These are phyloP conservation scores for Hydriomena furcata DNA, from an alignment of 2,888 invertebrate species.

Conservation along the genomic window DNA sequence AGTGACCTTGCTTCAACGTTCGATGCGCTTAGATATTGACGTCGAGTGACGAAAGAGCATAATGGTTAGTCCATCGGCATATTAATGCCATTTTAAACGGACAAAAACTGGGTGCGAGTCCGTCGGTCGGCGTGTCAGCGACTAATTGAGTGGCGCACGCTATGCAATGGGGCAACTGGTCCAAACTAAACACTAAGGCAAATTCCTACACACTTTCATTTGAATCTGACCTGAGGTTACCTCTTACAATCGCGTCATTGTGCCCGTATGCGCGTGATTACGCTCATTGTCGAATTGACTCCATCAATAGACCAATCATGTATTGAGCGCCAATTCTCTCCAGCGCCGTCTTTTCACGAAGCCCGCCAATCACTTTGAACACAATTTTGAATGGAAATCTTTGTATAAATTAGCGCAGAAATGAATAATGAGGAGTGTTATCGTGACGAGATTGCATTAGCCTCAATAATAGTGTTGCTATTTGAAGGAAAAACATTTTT, in stretches of 20 bases:
- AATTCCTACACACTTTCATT: conserved; percentile 53
- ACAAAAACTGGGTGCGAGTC: conserved; percentile 71
- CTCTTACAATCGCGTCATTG: conserved; percentile 31
- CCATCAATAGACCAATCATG: conserved; percentile 38
- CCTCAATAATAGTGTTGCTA: conserved; percentile 43
- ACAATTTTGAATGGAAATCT: conserved; percentile 31
- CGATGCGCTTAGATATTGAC: conserved; percentile 26
- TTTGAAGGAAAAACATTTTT: conserved; percentile 32
- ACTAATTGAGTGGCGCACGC: conserved; percentile 79
- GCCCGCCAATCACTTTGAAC: conserved; percentile 29
- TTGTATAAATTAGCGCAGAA: conserved; percentile 37
- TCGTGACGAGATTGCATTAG: conserved; percentile 57
- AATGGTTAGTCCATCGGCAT: conserved; percentile 67
- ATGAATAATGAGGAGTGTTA: conserved; percentile 43
- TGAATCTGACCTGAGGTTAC: conserved; percentile 30
- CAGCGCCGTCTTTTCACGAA: conserved; percentile 27
- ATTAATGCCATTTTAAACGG: conserved; percentile 63
- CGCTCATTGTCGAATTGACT: conserved; percentile 25
- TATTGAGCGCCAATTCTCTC: conserved; percentile 33
- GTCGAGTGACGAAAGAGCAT: conserved; percentile 58
- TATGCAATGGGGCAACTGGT: conserved; percentile 61
- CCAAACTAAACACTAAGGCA: conserved; percentile 62
- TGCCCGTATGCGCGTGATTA: conserved; percentile 30
- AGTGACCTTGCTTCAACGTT: conserved; percentile 19
- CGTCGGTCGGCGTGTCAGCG: conserved; percentile 66